Evolutionary conservation across 1,140 invertebrate genomes (phyloP).

Genomic region (Drosophila kurseongensis): DNA sequence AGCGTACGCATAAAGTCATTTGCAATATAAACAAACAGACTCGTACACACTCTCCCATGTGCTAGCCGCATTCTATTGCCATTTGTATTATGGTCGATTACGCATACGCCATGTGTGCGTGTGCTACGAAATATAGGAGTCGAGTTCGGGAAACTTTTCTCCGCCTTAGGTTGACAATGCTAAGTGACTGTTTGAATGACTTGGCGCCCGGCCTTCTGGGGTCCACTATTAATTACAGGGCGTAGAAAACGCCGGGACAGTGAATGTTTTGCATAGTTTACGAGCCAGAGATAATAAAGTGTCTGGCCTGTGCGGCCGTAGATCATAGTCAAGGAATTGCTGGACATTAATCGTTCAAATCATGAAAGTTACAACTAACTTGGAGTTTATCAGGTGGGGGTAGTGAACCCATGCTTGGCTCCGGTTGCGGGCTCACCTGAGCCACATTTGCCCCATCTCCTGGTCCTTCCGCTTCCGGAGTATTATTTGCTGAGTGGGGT

Average conservation of each 20-base stretch:
- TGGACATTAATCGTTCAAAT: constrained; percentile 60
- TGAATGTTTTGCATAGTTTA: constrained; percentile 60
- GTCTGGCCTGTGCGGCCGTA: constrained; percentile 31
- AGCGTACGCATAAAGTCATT: constrained; percentile 66
- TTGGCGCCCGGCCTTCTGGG: constrained; percentile 38
- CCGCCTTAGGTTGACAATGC: constrained; percentile 48
- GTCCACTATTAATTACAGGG: constrained; percentile 56
- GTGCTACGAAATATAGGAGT: constrained; percentile 8
- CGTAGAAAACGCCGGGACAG: constrained; percentile 11
- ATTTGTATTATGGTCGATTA: constrained; percentile 61
- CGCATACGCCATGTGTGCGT: constrained; percentile 60
- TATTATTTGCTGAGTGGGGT: constrained; percentile 29
- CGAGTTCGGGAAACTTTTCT: constrained; percentile 64
- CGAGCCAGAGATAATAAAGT: constrained; percentile 53
- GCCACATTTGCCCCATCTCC: constrained; percentile 6
- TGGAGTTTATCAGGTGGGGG: constrained; percentile 7
- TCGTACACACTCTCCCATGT: constrained; percentile 16
- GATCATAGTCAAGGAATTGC: constrained; percentile 55
- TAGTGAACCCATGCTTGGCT: background rate
- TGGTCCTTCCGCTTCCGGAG: background rate
- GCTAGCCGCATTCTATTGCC: constrained; percentile 12
- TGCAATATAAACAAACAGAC: constrained; percentile 73
- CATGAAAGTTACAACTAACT: constrained; percentile 52
- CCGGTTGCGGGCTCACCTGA: constrained; percentile 23
- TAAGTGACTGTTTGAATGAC: constrained; percentile 78